These are phyloP conservation scores for Phymanthus crucifer DNA, from an alignment of 92 coral and sea anemone genomes.

Conservation along the genomic window DNA sequence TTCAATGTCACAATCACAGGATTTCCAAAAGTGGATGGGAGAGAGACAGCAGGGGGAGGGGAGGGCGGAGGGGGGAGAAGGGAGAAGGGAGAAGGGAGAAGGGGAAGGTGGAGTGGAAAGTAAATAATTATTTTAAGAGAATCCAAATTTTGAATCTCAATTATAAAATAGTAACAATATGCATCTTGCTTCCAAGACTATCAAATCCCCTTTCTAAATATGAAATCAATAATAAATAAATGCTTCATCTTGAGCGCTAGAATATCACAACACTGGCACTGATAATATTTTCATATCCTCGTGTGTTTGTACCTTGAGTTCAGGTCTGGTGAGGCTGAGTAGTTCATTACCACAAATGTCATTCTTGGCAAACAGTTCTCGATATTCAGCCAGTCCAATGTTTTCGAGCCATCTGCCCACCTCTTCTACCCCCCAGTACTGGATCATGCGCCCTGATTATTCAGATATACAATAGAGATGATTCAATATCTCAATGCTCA, in stretches of 20 bases:
- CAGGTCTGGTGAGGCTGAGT: constrained; percentile 72
- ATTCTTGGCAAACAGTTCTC: constrained; percentile 69
- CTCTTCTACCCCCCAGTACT: constrained; percentile 96
- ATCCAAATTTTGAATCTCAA: too few species aligned
- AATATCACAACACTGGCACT: not conserved
- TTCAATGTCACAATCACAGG: too few species aligned
- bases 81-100: too few species aligned
- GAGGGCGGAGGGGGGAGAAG: too few species aligned
- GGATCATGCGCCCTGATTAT: constrained; percentile 83
- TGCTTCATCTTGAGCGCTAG: not conserved
- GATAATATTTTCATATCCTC: not conserved
- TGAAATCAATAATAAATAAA: not conserved
- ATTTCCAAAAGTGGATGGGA: too few species aligned
- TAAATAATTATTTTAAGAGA: too few species aligned
- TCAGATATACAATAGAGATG: not conserved
- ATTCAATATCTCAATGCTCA: not conserved
- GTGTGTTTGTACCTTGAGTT: constrained; percentile 68
- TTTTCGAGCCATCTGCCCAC: constrained; percentile 89
- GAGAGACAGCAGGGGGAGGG: too few species aligned
- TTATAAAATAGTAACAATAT: too few species aligned
- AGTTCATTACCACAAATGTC: constrained; percentile 85
- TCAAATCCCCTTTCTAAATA: too few species aligned
- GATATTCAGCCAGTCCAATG: constrained; percentile 83
- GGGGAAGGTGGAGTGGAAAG: too few species aligned
- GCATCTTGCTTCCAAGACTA: too few species aligned